Evolutionary conservation across 2,888 invertebrate species (phyloP).

Genomic region (Lithophane ornitopus): DNA sequence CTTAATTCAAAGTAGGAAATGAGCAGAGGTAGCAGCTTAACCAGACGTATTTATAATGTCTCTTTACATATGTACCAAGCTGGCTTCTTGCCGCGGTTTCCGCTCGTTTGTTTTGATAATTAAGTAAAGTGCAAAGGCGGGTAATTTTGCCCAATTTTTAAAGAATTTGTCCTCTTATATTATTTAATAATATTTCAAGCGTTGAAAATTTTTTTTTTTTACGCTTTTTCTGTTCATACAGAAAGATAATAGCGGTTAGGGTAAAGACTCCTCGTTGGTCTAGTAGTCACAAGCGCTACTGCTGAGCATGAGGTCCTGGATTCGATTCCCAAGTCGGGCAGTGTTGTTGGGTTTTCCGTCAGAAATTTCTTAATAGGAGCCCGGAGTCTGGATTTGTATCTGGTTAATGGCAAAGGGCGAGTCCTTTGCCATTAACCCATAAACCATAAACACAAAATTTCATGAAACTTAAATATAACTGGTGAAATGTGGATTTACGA

Average conservation of each 20-base stretch:
- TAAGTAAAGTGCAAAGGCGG: not conserved
- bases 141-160: not conserved
- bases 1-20: slow-evolving; percentile 70
- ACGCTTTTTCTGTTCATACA: too few species aligned
- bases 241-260: not conserved
- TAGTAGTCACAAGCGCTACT: too few species aligned
- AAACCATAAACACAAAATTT: too few species aligned
- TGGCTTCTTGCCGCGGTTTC: slow-evolving; percentile 22
- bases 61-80: slow-evolving; percentile 24
- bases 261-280: not conserved
- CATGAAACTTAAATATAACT: too few species aligned
- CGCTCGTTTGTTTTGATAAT: slow-evolving; percentile 33
- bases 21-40: slow-evolving; percentile 63
- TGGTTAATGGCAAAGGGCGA: not conserved
- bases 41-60: slow-evolving; percentile 56
- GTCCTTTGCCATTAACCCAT: too few species aligned
- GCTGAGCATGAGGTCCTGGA: too few species aligned
- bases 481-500: not conserved
- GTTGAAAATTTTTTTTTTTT: too few species aligned
- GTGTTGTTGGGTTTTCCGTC: too few species aligned
- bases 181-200: too few species aligned
- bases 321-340: too few species aligned
- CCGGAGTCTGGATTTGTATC: too few species aligned
- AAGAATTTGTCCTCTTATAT: not conserved
- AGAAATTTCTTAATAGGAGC: too few species aligned